Base-by-base conservation (phyloP, 2,797 vertebrate species). In the Discoglossus pictus region DNA sequence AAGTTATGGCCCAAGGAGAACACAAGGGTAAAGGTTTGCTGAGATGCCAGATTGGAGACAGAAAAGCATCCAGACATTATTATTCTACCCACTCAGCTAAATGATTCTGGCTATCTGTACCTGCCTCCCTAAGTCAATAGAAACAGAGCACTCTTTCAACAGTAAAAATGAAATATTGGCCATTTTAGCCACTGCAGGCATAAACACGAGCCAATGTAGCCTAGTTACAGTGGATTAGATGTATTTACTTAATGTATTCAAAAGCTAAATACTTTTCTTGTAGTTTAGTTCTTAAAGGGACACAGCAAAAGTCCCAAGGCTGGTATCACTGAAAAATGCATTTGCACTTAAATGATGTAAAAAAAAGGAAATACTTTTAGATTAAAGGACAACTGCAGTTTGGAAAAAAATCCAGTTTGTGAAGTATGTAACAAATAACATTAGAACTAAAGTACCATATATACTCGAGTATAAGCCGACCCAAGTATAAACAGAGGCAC, bases 1-100 rank as follows among this genome's bases (percentile, higher is more conserved):
- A 69, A 62, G 59, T 69, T 61, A 43, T 40, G 42, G 50, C 44
- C 44, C 58, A 62, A 69, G 58, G 67, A 62, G 40, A 69, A 48
- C n/a, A 47, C 48, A 69, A 69, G 50, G 66, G 67, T 69, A 69
- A 62, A 69, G 50, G 42, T 40, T 62, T 55, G 21, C 21, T 27
- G 66, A 69, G 31, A 61, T 38, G 47, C 58, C 48, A 68, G 56
- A 36, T 38, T 16, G 34, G 15, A 44, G 12, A 34, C 31, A 68
- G 27, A 47, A 50, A 58, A 31, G 24, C 36, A 52, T 60, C 8
- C 52, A 69, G 10, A 21, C 21, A 39, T 21, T 15, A 59, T 53
- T 69, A 69, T 54, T 68, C 10, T 38, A 53, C 25, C 16, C 50
- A 54, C 40, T 60, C 47, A 44, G 25, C n/a, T 53, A 52, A 68